Percentiles rank a stretch among this genome's conserved stretches.
Conservation (phyloP, 2,888 invertebrate genomes). For the Saturnia japonica region DNA sequence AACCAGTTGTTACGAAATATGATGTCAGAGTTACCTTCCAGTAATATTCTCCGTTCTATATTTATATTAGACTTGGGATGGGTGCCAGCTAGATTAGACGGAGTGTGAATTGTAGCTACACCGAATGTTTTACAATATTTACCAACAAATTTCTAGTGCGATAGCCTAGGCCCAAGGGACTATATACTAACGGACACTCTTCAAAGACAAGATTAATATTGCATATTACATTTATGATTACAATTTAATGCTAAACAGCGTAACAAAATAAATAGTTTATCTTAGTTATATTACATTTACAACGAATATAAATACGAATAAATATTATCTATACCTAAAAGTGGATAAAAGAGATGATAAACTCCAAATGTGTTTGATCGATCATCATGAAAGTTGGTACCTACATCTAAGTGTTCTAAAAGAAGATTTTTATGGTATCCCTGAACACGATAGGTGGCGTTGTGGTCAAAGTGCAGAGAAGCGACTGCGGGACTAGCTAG, state of each 20-base stretch:
- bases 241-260: not conserved
- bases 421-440: too few relatives aligned
- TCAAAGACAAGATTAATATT: not conserved
- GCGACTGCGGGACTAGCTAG: too few relatives aligned
- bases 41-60: constrained; percentile 67
- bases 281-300: not conserved
- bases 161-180: not conserved
- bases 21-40: constrained; percentile 62
- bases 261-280: not conserved
- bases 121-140: constrained; percentile 32
- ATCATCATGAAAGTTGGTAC: too few relatives aligned
- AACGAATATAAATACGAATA: not conserved
- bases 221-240: not conserved
- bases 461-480: too few relatives aligned
- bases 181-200: not conserved
- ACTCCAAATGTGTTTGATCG: too few relatives aligned
- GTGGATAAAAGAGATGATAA: too few relatives aligned
- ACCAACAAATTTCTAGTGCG: constrained; percentile 17
- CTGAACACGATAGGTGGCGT: too few relatives aligned
- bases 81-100: constrained; percentile 62
- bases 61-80: constrained; percentile 66
- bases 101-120: constrained; percentile 40
- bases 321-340: too few relatives aligned
- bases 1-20: constrained; percentile 45
- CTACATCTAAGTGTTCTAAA: too few relatives aligned